These are phyloP conservation scores for Pseudomugil gertrudae DNA, from an alignment of 2,797 vertebrate species.

Conservation along the genomic window DNA sequence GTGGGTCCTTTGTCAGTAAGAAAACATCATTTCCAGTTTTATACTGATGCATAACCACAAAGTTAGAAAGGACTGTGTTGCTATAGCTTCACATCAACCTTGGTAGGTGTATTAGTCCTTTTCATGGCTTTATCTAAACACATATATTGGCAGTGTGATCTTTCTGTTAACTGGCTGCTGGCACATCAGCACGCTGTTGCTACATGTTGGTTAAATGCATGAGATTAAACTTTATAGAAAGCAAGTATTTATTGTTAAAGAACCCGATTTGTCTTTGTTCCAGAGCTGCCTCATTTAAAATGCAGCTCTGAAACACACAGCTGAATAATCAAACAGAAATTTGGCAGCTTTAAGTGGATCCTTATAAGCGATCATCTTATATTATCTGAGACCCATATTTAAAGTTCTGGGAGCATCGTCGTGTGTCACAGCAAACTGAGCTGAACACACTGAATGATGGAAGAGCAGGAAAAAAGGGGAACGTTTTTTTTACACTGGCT, in stretches of 20 bases:
- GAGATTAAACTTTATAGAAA: not conserved
- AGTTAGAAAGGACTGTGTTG: not conserved
- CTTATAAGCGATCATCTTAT: not conserved
- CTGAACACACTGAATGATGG: conserved; percentile 1
- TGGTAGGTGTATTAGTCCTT: not conserved
- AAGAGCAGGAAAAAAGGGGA: not conserved
- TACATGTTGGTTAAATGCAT: not conserved
- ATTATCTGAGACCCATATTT: not conserved
- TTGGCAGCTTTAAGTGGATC: not conserved
- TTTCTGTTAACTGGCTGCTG: not conserved
- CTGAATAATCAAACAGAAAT: not conserved
- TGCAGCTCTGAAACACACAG: not conserved
- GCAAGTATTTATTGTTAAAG: not conserved
- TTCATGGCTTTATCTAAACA: not conserved
- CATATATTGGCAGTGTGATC: not conserved
- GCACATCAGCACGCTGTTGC: not conserved
- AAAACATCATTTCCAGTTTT: not conserved
- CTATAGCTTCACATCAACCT: not conserved
- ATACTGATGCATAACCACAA: not conserved
- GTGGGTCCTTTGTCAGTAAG: not conserved
- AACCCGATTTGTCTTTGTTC: conserved; percentile 1
- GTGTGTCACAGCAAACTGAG: not conserved
- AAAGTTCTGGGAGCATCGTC: not conserved
- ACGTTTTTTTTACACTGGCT: conserved; percentile 32
- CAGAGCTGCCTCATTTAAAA: conserved; percentile 12